Conservation (phyloP, 2,888 invertebrate genomes). For the Sinhomidia bicolor region DNA sequence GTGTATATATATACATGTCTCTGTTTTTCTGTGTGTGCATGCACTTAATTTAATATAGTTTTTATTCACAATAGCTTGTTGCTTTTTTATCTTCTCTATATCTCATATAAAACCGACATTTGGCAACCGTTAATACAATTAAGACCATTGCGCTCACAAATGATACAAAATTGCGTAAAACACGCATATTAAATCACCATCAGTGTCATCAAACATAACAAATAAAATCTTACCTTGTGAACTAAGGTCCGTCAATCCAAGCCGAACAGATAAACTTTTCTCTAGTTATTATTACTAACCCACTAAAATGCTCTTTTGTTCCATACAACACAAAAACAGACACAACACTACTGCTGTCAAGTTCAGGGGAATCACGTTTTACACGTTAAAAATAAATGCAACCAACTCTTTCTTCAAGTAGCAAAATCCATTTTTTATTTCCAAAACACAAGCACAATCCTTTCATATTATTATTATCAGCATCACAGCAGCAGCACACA, state of each 20-base stretch:
- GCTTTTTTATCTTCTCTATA: too few relatives aligned
- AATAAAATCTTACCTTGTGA: background rate
- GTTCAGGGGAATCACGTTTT: background rate
- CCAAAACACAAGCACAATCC: background rate
- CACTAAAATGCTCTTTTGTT: background rate
- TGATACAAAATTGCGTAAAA: background rate
- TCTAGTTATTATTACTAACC: background rate
- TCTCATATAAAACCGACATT: too few relatives aligned
- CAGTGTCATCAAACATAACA: too few relatives aligned
- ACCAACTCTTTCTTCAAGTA: background rate
- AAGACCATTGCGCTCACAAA: too few relatives aligned
- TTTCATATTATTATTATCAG: background rate
- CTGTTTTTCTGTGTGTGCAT: too few relatives aligned
- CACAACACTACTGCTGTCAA: background rate
- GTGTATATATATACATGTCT: too few relatives aligned
- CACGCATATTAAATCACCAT: background rate
- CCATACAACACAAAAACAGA: background rate
- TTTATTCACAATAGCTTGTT: too few relatives aligned
- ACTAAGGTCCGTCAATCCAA: background rate
- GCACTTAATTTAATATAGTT: too few relatives aligned
- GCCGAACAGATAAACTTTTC: background rate
- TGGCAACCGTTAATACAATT: too few relatives aligned
- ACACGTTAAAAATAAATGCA: background rate
- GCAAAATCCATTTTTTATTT: background rate
- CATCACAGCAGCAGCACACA: slow-evolving; percentile 21